Conservation (phyloP, 2,888 invertebrate genomes). For the Sceliomorpha sp. region DNA sequence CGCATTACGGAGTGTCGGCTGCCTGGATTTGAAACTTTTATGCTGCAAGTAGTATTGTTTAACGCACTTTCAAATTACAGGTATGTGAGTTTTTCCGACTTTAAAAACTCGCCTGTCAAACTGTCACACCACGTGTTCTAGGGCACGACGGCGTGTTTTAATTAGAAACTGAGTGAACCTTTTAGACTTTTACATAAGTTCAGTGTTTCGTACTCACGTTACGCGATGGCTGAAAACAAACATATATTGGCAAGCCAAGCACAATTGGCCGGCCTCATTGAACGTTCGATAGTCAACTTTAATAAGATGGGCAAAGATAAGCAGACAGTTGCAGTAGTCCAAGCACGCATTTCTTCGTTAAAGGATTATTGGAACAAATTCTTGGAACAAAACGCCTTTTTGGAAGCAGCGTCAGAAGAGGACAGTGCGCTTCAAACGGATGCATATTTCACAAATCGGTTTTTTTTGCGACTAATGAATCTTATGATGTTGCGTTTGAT, state of each 20-base stretch:
- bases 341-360: not conserved
- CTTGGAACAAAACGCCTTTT: not conserved
- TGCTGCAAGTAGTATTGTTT: too few species aligned
- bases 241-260: not conserved
- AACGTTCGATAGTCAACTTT: not conserved
- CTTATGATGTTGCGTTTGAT: constrained; percentile 2
- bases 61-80: too few species aligned
- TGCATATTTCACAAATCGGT: constrained; percentile 1
- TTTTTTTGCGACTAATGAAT: not conserved
- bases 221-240: not conserved
- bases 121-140: not conserved
- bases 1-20: too few species aligned
- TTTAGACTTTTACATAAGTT: not conserved
- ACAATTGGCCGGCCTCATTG: not conserved
- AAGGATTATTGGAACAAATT: constrained; percentile 1
- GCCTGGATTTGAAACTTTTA: too few species aligned
- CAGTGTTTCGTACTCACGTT: not conserved
- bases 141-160: not conserved
- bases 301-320: not conserved
- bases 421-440: not conserved
- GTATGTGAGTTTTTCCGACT: too few species aligned
- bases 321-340: not conserved
- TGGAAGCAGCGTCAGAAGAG: not conserved
- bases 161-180: not conserved
- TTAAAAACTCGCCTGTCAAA: too few species aligned